These are phyloP conservation scores for Crepidodera aurea DNA, from an alignment of 2,888 invertebrate species.

Conservation along the genomic window DNA sequence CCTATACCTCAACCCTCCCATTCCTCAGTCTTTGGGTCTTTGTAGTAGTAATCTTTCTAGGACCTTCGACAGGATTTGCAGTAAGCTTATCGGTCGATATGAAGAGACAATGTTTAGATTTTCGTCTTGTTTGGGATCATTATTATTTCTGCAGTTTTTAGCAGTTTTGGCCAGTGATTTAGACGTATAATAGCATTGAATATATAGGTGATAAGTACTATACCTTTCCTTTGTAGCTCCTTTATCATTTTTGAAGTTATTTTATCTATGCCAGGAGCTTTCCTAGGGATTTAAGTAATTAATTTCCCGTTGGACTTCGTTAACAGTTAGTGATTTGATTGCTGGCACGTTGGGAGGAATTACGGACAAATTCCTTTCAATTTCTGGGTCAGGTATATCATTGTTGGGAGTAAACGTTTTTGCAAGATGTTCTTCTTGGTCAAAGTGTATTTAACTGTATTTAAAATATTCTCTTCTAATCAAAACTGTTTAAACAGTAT, in stretches of 20 bases:
- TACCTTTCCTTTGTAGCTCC: background rate
- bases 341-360: background rate
- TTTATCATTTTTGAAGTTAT: slow-evolving; percentile 9
- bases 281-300: slow-evolving; percentile 8
- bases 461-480: no score
- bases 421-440: no score
- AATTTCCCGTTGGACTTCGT: slow-evolving; percentile 12
- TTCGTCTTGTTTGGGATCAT: slow-evolving; percentile 1
- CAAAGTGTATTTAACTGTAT: no score
- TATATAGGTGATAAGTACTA: slow-evolving; percentile 5
- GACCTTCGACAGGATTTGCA: slow-evolving; percentile 8
- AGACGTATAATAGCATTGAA: slow-evolving; percentile 9
- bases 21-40: slow-evolving; percentile 1
- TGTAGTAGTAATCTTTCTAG: slow-evolving; percentile 10
- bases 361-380: background rate
- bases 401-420: slow-evolving; percentile 4
- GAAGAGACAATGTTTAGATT: slow-evolving; percentile 8
- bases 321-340: slow-evolving; percentile 1
- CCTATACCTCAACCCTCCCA: background rate
- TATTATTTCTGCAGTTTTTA: slow-evolving; percentile 24
- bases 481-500: no score
- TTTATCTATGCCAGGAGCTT: slow-evolving; percentile 11
- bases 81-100: slow-evolving; percentile 8
- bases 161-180: slow-evolving; percentile 10
- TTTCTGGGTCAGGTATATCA: background rate